Conservation (phyloP, 1,140 invertebrate species). For the Meloidogyne chitwoodi region DNA sequence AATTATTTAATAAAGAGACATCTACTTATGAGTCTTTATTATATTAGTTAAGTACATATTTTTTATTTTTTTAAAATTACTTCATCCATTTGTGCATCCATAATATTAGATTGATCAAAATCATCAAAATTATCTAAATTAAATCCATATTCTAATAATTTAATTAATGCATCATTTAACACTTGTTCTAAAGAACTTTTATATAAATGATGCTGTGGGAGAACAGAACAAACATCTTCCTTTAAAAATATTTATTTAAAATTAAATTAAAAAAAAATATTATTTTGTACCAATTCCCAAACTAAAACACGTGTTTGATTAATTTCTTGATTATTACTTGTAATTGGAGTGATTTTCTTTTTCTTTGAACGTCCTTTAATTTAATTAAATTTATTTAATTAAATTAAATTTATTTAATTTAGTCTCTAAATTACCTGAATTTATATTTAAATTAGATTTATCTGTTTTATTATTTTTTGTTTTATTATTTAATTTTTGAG, state of each 20-base stretch:
- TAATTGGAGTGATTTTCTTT: neutral
- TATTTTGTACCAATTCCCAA: constrained; percentile 14
- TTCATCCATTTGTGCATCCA: constrained; percentile 9
- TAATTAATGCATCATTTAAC: neutral
- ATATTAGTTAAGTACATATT: too few species aligned
- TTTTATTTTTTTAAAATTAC: neutral
- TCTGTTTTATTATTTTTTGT: too few species aligned
- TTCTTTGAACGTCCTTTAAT: neutral
- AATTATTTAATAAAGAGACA: too few species aligned
- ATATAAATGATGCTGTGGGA: neutral
- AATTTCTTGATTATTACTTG: neutral
- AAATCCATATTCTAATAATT: constrained; percentile 3
- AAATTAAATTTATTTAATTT: neutral
- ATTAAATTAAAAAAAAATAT: neutral
- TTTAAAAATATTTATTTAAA: neutral
- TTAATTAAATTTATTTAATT: neutral
- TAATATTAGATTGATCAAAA: constrained; percentile 11
- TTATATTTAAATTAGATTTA: too few species aligned
- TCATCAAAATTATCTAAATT: constrained; percentile 16
- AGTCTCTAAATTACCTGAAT: too few species aligned
- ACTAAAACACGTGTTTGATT: constrained; percentile 11
- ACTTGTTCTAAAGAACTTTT: neutral
- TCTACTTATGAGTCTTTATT: too few species aligned
- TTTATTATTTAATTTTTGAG: too few species aligned
- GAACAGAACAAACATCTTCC: constrained; percentile 15